Evolutionary conservation across 2,888 invertebrate species (phyloP).

Genomic region (Anoplius nigerrimus): DNA sequence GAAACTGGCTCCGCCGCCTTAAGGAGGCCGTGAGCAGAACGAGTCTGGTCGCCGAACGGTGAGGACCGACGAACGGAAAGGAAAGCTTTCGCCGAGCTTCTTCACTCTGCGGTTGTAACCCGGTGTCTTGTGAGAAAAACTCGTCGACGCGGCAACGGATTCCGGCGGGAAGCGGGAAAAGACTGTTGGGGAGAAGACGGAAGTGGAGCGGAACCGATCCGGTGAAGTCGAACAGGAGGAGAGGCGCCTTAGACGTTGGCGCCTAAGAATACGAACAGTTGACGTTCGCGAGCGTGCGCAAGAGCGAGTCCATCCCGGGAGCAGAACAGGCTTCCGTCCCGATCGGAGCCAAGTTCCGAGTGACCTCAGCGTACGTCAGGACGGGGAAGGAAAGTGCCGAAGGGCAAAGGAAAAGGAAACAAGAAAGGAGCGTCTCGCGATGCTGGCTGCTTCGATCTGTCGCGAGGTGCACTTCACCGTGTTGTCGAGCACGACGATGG

Average conservation of each 20-base stretch:
- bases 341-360: too few relatives aligned
- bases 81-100: neutral
- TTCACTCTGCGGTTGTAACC: neutral
- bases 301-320: too few relatives aligned
- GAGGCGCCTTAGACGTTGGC: too few relatives aligned
- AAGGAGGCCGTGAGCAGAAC: slow-evolving; percentile 49
- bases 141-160: too few relatives aligned
- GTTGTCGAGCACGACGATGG: slow-evolving; percentile 61
- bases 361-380: neutral
- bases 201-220: neutral
- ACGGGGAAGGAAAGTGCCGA: slow-evolving; percentile 8
- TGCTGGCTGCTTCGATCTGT: slow-evolving; percentile 69
- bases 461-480: slow-evolving; percentile 69
- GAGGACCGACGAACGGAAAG: slow-evolving; percentile 31
- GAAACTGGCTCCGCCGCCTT: slow-evolving; percentile 29
- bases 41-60: slow-evolving; percentile 61
- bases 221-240: too few relatives aligned
- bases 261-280: too few relatives aligned
- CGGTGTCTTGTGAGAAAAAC: too few relatives aligned
- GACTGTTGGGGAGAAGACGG: neutral
- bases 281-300: too few relatives aligned
- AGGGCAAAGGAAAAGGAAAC: slow-evolving; percentile 14
- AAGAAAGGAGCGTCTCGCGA: slow-evolving; percentile 51
- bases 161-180: neutral
- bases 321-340: too few relatives aligned